phyloP scores from a whole-genome alignment of 2,888 invertebrate genomes.

The Eumacrocentrus americanus region DNA sequence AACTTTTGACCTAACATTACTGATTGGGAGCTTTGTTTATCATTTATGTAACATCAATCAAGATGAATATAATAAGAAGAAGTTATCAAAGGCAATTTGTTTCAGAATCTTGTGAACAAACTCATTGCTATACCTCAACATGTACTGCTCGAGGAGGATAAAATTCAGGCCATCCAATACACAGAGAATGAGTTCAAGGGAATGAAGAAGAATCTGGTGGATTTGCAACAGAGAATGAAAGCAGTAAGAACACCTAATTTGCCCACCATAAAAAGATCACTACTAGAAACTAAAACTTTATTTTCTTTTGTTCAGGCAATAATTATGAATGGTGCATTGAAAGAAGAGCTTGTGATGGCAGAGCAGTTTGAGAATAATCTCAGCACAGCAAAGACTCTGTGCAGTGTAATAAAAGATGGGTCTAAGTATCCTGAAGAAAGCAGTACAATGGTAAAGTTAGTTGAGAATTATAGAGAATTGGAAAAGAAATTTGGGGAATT shows the following conservation, averaged over 20 bases:
- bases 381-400: slow-evolving; percentile 33
- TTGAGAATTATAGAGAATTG: slow-evolving; percentile 33
- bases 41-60: slow-evolving; percentile 2
- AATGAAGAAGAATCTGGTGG: slow-evolving; percentile 35
- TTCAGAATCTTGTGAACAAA: slow-evolving; percentile 41
- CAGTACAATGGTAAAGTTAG: slow-evolving; percentile 30
- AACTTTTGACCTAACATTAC: slow-evolving; percentile 20
- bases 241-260: too few species aligned
- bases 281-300: too few species aligned
- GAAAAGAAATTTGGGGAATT: background rate
- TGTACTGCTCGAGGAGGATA: slow-evolving; percentile 46
- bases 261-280: too few species aligned
- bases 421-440: slow-evolving; percentile 18
- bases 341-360: slow-evolving; percentile 42
- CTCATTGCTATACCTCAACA: slow-evolving; percentile 43
- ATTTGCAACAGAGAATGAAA: slow-evolving; percentile 41
- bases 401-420: slow-evolving; percentile 33
- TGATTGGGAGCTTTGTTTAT: slow-evolving; percentile 6
- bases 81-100: slow-evolving; percentile 4
- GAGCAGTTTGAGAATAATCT: slow-evolving; percentile 37
- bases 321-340: slow-evolving; percentile 43
- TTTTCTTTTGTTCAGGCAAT: slow-evolving; percentile 40
- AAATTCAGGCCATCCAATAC: slow-evolving; percentile 42
- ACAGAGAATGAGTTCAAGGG: slow-evolving; percentile 38
- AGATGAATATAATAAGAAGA: slow-evolving; percentile 2